Base-by-base conservation (phyloP, 2,113 vertebrate species). In the Cryptomyrus ogoouensis region DNA sequence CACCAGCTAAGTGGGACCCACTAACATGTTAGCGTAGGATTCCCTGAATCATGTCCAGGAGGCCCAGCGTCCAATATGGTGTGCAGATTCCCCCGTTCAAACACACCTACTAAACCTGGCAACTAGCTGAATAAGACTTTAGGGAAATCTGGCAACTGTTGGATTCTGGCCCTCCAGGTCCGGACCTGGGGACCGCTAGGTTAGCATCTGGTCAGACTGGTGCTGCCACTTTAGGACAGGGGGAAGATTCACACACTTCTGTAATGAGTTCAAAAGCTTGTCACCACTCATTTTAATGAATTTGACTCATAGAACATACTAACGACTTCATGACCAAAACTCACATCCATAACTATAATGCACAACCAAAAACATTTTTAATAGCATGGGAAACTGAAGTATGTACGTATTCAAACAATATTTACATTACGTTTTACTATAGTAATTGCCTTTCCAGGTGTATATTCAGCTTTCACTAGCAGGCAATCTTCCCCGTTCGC, bases 391-490 rank as follows among this genome's bases (percentile, higher is more conserved):
- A 99, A 98, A 98, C 96, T 98, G 98, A 98, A 98, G 98, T 99
- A 98, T 97, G 98, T 98, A 96, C 95, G 98, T 97, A 93, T 95
- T 91, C 98, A 97, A 97, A 98, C 96, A 96, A 96, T 98, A 99
- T 99, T 96, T 98, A 99, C 98, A 99, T 96, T 96, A 96, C 96
- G 97, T 97, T 97, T 97, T 95, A 97, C 96, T 96, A 96, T 94
- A 96, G 97, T 96, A 97, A 97, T 98, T 97, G 96, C 96, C 95
- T 96, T 96, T 95, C 97, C 97, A 98, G 97, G 98, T 98, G 99
- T 99, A 98, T 98, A 98, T 98, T 97, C 98, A 96, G 93, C 94
- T 96, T 95, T 21, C 86, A 42, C 91, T 92, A 90, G 88, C 39
- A 91, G 91, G 94, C 91, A 9, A 24, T n/a, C 58, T 62, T 7